Percentiles rank a stretch among this genome's conserved stretches.
These are phyloP conservation scores for Mormyrus proboscirostris DNA, from an alignment of 2,797 vertebrate genomes.

Conservation along the genomic window DNA sequence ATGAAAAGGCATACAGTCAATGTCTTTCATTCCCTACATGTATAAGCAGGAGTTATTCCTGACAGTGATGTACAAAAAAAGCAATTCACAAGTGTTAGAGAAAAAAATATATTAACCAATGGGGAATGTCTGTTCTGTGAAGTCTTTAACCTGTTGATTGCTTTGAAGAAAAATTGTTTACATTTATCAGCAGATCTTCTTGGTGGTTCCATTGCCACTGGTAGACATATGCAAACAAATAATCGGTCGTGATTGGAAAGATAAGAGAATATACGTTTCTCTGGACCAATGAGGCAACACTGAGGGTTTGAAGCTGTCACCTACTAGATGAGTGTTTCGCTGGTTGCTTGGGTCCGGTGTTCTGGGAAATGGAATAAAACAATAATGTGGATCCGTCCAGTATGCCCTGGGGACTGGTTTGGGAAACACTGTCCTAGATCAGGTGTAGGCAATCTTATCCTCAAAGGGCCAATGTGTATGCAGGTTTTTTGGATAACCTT, in stretches of 20 bases:
- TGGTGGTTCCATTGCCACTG: conserved; percentile 33
- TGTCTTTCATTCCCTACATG: not conserved
- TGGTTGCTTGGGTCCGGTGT: not conserved
- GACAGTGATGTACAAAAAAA: not conserved
- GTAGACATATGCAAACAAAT: not conserved
- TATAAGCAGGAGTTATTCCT: not conserved
- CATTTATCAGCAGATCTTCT: conserved; percentile 66
- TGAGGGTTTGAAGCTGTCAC: not conserved
- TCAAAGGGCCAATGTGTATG: not conserved
- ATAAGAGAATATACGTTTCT: not conserved
- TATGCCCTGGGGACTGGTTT: not conserved
- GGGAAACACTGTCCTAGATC: not conserved
- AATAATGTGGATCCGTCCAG: not conserved
- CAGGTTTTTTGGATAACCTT: not conserved
- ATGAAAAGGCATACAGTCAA: conserved; percentile 2
- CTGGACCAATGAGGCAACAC: not conserved
- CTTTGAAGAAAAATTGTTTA: conserved; percentile 54
- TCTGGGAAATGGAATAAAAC: not conserved
- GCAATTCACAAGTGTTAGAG: conserved; percentile 15
- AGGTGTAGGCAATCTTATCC: not conserved
- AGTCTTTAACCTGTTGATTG: conserved; percentile 63
- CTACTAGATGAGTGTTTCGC: not conserved
- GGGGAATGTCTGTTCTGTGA: conserved; percentile 61
- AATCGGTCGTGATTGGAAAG: not conserved
- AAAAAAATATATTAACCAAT: conserved; percentile 60